A percentile compares a stretch with the other conserved stretches of the same genome.
These are phyloP conservation scores for Siniperca undulata DNA, from an alignment of 2,797 vertebrate species.

Conservation along the genomic window DNA sequence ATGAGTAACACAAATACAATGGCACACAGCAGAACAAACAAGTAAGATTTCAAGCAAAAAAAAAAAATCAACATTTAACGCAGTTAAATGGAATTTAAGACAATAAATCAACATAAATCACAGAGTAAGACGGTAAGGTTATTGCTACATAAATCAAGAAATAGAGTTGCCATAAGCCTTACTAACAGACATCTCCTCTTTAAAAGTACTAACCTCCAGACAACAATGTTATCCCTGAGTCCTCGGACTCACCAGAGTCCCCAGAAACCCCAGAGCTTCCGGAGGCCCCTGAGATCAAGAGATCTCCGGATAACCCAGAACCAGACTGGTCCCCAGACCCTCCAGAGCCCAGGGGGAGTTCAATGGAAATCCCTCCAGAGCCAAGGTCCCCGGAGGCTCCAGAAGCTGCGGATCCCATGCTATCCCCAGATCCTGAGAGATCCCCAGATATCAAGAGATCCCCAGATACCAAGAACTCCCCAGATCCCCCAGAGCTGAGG, in stretches of 20 bases:
- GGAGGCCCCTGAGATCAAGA: conserved; percentile 70
- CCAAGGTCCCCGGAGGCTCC: conserved; percentile 68
- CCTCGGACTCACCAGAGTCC: conserved; percentile 69
- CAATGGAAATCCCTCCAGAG: conserved; percentile 65
- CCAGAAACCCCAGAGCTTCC: conserved; percentile 80
- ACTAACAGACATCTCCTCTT: conserved; percentile 31
- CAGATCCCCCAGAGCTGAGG: conserved; percentile 62
- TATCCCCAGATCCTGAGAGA: conserved; percentile 40
- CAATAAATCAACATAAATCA: conserved; percentile 50
- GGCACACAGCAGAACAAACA: conserved; percentile 38
- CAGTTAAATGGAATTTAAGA: conserved; percentile 76
- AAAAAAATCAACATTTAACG: conserved; percentile 72
- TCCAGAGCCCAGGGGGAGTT: conserved; percentile 72
- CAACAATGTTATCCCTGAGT: conserved; percentile 76
- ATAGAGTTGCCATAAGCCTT: conserved; percentile 17
- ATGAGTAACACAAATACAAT: conserved; percentile 50
- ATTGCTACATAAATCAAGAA: conserved; percentile 21
- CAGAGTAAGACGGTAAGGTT: conserved; percentile 16
- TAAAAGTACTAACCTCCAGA: conserved; percentile 85
- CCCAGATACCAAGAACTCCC: conserved; percentile 58
- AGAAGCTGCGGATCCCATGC: conserved; percentile 57
- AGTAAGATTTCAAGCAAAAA: conserved; percentile 16
- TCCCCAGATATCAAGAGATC: conserved; percentile 59
- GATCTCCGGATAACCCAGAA: conserved; percentile 76
- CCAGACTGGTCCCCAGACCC: conserved; percentile 78